phyloP scores from a whole-genome alignment of 2,888 invertebrate species.

The Bombyx huttoni region DNA sequence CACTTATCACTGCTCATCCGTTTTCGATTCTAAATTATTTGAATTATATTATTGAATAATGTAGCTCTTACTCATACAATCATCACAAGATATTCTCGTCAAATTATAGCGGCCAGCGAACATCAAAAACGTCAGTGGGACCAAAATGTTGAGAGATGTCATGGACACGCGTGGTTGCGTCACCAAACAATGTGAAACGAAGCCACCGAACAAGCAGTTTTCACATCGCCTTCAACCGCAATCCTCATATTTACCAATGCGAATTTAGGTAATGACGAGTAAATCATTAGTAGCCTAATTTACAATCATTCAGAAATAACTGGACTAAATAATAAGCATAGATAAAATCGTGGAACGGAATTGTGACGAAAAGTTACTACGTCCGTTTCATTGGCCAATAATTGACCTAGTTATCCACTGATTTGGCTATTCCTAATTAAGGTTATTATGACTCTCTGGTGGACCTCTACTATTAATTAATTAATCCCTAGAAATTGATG shows the following conservation, averaged over 20 bases:
- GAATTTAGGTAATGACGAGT: not conserved
- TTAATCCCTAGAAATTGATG: not conserved
- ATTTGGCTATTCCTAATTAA: slow-evolving; percentile 25
- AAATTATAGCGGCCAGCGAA: slow-evolving; percentile 1
- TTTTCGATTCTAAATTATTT: not conserved
- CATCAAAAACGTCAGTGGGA: slow-evolving; percentile 32
- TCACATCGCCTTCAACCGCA: not conserved
- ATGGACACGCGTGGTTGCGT: slow-evolving; percentile 58
- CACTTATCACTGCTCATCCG: too few relatives aligned
- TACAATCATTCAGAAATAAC: too few relatives aligned
- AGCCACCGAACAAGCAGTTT: slow-evolving; percentile 1
- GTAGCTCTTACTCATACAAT: not conserved
- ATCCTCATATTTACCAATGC: not conserved
- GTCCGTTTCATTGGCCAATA: slow-evolving; percentile 22
- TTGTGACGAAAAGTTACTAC: slow-evolving; percentile 15
- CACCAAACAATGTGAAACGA: slow-evolving; percentile 15
- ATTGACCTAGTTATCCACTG: slow-evolving; percentile 26
- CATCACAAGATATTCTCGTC: not conserved
- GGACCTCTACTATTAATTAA: slow-evolving; percentile 7
- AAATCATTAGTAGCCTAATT: not conserved
- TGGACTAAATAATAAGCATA: not conserved
- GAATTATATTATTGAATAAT: not conserved
- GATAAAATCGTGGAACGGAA: slow-evolving; percentile 5
- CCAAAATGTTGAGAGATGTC: slow-evolving; percentile 38
- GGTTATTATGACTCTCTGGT: slow-evolving; percentile 23